Evolutionary conservation across 2,888 invertebrate genomes (phyloP).

Genomic region (Megamerina dolium): DNA sequence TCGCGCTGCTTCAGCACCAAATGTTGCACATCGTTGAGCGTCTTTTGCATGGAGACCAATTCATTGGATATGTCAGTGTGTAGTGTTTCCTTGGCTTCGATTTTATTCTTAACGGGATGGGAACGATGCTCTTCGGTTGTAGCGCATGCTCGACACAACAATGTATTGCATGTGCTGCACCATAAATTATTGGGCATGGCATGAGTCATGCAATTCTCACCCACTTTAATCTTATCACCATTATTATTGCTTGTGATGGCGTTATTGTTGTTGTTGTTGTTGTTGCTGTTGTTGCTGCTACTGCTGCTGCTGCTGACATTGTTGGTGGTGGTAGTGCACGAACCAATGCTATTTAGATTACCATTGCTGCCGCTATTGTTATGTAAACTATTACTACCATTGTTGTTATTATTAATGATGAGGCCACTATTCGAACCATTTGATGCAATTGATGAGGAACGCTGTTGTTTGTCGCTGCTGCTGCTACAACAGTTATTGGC

Average conservation of each 20-base stretch:
- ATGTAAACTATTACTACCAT: constrained; percentile 17
- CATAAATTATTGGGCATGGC: constrained; percentile 67
- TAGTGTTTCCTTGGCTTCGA: constrained; percentile 62
- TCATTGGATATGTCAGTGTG: constrained; percentile 62
- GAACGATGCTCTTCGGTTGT: constrained; percentile 60
- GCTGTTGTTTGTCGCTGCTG: constrained; percentile 16
- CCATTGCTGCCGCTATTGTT: constrained; percentile 8
- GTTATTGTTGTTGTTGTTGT: constrained; percentile 7
- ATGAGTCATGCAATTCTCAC: constrained; percentile 64
- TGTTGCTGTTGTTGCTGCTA: constrained; percentile 13
- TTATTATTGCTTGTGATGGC: constrained; percentile 8
- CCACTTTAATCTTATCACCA: constrained; percentile 21
- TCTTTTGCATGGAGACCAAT: constrained; percentile 62
- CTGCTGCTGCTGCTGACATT: constrained; percentile 13
- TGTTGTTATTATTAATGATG: constrained; percentile 12
- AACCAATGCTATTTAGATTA: constrained; percentile 10
- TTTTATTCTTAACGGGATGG: constrained; percentile 63
- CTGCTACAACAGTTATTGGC: neutral
- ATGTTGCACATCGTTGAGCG: constrained; percentile 64
- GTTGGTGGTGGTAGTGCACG: constrained; percentile 14
- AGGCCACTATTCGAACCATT: constrained; percentile 18
- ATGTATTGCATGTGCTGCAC: constrained; percentile 62
- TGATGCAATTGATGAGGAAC: constrained; percentile 24
- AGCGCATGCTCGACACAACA: constrained; percentile 63
- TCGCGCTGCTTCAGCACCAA: constrained; percentile 65